phyloP scores from a whole-genome alignment of 2,113 vertebrate species.

The Phaetusa simplex region DNA sequence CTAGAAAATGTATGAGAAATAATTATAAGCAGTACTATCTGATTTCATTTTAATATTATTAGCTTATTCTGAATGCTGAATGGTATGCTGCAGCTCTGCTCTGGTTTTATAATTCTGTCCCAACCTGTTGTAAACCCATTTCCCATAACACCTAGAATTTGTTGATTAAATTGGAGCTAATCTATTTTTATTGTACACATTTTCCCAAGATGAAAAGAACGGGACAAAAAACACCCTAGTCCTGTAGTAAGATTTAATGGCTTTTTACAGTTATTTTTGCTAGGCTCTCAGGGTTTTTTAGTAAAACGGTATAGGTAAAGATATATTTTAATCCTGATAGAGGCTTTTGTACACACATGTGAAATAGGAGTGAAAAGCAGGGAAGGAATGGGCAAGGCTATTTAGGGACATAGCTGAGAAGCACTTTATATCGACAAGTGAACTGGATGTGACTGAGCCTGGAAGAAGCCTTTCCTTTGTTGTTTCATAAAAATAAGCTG shows the following conservation, averaged over 20 bases:
- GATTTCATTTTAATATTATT: slow-evolving; percentile 16
- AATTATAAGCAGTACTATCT: background rate
- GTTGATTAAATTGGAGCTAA: slow-evolving; percentile 44
- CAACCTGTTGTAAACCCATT: slow-evolving; percentile 5
- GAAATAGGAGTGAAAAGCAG: slow-evolving; percentile 20
- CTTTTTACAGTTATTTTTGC: slow-evolving; percentile 24
- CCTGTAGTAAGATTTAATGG: background rate
- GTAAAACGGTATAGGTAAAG: background rate
- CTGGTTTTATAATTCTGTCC: background rate
- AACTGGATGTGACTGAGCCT: slow-evolving; percentile 1
- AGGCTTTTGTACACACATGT: slow-evolving; percentile 16
- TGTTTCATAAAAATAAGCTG: slow-evolving; percentile 1
- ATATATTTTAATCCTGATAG: slow-evolving; percentile 39
- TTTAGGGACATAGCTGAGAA: slow-evolving; percentile 49
- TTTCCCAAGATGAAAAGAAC: background rate
- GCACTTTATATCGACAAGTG: background rate
- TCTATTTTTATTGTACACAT: slow-evolving; percentile 22
- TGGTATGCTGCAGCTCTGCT: background rate
- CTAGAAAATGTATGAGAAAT: background rate
- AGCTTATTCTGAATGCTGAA: background rate
- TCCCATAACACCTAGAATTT: background rate
- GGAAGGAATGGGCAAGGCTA: background rate
- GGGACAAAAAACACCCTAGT: background rate
- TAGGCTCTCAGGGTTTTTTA: background rate
- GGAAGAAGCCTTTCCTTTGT: background rate